Conservation (phyloP, 2,113 vertebrate genomes). For the Myrmecobius fasciatus region DNA sequence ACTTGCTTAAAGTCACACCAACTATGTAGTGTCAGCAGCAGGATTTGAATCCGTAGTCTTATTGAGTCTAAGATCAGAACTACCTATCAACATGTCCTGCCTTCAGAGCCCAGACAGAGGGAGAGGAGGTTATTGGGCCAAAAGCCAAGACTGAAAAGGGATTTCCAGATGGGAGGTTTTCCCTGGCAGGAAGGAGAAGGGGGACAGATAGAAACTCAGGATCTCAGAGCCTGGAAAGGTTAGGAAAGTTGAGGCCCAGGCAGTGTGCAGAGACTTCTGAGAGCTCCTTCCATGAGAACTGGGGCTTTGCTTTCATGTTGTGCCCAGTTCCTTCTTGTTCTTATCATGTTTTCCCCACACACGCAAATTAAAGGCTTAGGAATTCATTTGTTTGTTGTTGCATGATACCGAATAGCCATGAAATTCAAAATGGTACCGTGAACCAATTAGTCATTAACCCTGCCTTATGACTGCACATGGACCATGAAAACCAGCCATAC, state of each 20-base stretch:
- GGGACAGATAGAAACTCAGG: not conserved
- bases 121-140: no score
- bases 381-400: constrained; percentile 80
- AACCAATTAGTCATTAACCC: constrained; percentile 82
- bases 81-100: no score
- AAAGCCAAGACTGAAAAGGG: not conserved
- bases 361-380: constrained; percentile 73
- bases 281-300: not conserved
- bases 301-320: not conserved
- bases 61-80: no score
- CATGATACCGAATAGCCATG: constrained; percentile 81
- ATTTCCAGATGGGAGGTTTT: not conserved
- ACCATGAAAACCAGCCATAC: constrained; percentile 73
- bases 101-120: no score
- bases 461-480: constrained; percentile 76
- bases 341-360: not conserved
- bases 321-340: not conserved
- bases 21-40: no score
- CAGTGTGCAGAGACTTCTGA: not conserved
- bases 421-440: constrained; percentile 78
- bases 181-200: not conserved
- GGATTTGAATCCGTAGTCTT: no score
- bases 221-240: not conserved
- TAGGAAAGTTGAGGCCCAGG: not conserved
- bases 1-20: no score